Conservation (phyloP, 2,113 vertebrate species). For the Desmodus rotundus region DNA sequence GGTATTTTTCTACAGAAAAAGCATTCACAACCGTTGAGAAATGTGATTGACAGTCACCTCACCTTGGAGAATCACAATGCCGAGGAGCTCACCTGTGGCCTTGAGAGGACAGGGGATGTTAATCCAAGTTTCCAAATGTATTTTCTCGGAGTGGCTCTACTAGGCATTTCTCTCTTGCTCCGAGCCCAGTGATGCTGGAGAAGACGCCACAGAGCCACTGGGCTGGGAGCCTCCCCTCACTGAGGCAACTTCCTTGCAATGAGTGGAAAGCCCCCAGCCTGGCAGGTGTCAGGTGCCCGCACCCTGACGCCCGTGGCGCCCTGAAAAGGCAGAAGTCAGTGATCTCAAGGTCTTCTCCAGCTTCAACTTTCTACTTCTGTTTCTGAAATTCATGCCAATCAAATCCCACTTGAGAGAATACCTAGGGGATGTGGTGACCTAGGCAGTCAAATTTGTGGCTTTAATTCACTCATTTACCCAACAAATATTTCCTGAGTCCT, state of each 20-base stretch:
- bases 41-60: not conserved
- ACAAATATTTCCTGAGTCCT: not conserved
- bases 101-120: too few relatives aligned
- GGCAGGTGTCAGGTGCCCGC: not conserved
- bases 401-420: not conserved
- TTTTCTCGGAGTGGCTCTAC: not conserved
- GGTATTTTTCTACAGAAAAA: not conserved
- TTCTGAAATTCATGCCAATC: not conserved
- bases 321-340: not conserved
- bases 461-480: not conserved
- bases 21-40: not conserved
- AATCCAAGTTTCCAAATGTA: not conserved
- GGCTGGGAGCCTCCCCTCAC: not conserved
- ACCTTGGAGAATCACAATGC: not conserved
- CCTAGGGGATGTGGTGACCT: not conserved
- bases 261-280: not conserved
- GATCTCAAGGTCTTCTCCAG: not conserved
- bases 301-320: accelerated
- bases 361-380: not conserved
- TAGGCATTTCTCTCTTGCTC: not conserved
- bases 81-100: not conserved
- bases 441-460: not conserved
- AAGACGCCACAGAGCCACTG: not conserved
- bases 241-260: not conserved
- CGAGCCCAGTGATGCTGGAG: not conserved